Base-by-base conservation (phyloP, 1,140 invertebrate genomes). In the Physella acuta region DNA sequence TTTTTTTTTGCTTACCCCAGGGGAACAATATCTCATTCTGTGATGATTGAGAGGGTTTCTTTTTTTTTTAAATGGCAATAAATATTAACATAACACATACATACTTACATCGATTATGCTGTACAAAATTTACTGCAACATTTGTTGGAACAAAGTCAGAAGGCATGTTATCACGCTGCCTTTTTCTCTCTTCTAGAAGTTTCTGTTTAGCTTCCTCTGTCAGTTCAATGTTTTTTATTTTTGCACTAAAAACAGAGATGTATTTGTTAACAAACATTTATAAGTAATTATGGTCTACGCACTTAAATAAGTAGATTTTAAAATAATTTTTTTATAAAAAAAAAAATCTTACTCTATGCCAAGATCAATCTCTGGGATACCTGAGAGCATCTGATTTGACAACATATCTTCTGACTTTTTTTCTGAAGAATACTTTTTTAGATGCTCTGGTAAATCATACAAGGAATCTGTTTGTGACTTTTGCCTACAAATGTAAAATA, bases 301-400 rank as follows among this genome's bases (percentile, higher is more conserved):
- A 26, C 16, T 56, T 26, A 56, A 56, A 56, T 16, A 20, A 26
- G 26, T 16, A 26, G 26, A 56, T 16, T n/a, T n/a, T n/a, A n/a
- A n/a, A n/a, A n/a, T n/a, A n/a, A n/a, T n/a, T n/a, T n/a, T n/a
- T 11, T 20, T 26, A 20, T n/a, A 36, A 39, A 3, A 58, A 59
- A 58, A 33, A 8, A 34, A n/a, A 58, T 85, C 88, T 87, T 86
- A 92, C 90, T 99, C 95, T 76, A 99, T 97, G 44, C 98, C 98
- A 52, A 99, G 88, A 88, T 99, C 97, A 1, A 99, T 93, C 89
- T 99, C 98, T n/a, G 98, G 98, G 73, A 99, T 99, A 65, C 98
- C 98, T 82, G 94, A 97, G 2, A 99, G 87, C 97, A 99, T 99
- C 88, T 99, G 97, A 89, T 98, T 98, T 5, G 96, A 99, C 74